Percentiles rank a stretch among this genome's conserved stretches.
Conservation (phyloP, 92 coral and sea anemone species). For the Pocillopora meandrina region DNA sequence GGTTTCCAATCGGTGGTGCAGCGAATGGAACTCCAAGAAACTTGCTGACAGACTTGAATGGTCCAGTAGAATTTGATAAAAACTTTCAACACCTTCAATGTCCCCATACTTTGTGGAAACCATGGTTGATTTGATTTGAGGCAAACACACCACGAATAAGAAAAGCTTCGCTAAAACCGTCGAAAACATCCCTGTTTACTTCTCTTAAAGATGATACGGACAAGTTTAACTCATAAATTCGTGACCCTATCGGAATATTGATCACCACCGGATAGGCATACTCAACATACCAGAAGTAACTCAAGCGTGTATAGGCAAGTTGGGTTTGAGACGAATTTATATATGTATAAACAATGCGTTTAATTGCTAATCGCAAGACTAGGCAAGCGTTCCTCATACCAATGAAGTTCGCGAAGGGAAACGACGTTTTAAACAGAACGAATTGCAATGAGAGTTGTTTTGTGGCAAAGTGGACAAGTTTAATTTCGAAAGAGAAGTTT, state of each 20-base stretch:
- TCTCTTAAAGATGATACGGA: background rate
- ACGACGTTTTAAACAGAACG: too few relatives aligned
- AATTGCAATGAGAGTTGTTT: too few relatives aligned
- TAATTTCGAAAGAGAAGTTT: too few relatives aligned
- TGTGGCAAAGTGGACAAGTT: too few relatives aligned
- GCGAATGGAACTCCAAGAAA: conserved; percentile 75
- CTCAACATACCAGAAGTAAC: too few relatives aligned
- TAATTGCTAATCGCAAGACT: too few relatives aligned
- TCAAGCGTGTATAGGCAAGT: too few relatives aligned
- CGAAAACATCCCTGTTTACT: background rate
- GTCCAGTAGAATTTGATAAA: conserved; percentile 13
- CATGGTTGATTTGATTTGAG: background rate
- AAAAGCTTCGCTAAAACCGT: background rate
- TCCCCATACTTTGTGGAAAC: conserved; percentile 26
- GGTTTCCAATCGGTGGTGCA: conserved; percentile 54
- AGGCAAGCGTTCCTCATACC: too few relatives aligned
- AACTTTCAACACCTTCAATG: conserved; percentile 9
- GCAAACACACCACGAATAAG: background rate
- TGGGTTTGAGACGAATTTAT: too few relatives aligned
- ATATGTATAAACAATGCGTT: too few relatives aligned
- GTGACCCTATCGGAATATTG: background rate
- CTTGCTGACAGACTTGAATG: conserved; percentile 38
- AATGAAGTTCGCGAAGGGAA: too few relatives aligned
- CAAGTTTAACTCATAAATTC: background rate
- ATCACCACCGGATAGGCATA: background rate